phyloP scores from a whole-genome alignment of 1,140 invertebrate genomes.

The Microplitis mediator region DNA sequence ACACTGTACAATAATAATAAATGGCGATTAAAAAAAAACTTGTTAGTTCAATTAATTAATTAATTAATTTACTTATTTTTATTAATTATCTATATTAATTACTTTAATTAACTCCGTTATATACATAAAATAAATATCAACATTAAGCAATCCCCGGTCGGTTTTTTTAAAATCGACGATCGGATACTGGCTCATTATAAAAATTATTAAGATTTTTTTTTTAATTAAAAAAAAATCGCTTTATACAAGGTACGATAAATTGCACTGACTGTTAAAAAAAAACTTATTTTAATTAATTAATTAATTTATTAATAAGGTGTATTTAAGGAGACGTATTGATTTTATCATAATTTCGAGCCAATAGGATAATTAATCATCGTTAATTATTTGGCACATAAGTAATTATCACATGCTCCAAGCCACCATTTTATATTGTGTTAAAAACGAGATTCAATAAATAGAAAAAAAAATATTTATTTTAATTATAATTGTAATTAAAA shows the following conservation, averaged over 20 bases:
- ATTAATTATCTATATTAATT: background rate
- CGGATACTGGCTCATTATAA: constrained; percentile 26
- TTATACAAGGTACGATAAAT: constrained; percentile 58
- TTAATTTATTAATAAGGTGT: constrained; percentile 5
- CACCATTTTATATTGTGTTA: constrained; percentile 3
- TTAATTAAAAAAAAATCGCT: background rate
- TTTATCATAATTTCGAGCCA: background rate
- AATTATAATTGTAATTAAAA: background rate
- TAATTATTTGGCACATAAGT: constrained; percentile 14
- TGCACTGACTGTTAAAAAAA: constrained; percentile 57
- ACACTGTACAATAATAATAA: background rate
- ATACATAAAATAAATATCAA: constrained; percentile 1
- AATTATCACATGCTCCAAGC: constrained; percentile 2
- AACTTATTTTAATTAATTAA: constrained; percentile 7
- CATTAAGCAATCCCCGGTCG: background rate
- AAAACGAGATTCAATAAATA: background rate
- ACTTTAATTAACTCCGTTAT: background rate
- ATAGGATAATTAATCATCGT: background rate
- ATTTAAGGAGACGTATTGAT: constrained; percentile 16
- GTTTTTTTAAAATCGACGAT: background rate
- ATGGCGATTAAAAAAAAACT: background rate
- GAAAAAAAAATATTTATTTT: background rate
- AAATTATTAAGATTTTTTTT: constrained; percentile 26
- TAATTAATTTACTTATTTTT: background rate
- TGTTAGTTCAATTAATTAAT: background rate